A percentile compares a stretch with the other conserved stretches of the same genome.
Conservation (phyloP, 2,888 invertebrate genomes). For the Oscheius sp. region DNA sequence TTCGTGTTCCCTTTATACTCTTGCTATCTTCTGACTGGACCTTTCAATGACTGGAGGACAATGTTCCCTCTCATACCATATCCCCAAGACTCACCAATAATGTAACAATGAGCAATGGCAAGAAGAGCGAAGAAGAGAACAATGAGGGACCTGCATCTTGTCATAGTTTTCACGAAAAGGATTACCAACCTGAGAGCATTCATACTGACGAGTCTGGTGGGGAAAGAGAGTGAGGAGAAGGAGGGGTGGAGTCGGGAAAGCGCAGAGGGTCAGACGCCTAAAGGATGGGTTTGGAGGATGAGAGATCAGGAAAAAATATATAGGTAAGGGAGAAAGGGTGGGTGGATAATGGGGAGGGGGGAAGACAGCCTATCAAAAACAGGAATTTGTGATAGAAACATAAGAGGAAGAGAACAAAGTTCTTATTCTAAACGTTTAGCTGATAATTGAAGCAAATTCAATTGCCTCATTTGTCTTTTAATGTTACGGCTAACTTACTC, state of each 20-base stretch:
- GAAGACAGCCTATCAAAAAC: too few relatives aligned
- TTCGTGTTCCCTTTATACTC: too few relatives aligned
- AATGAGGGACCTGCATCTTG: constrained; percentile 9
- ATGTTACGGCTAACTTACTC: too few relatives aligned
- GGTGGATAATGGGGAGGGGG: background rate
- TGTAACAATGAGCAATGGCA: constrained; percentile 24
- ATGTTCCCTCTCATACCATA: too few relatives aligned
- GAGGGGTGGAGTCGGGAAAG: constrained; percentile 18
- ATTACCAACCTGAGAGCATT: constrained; percentile 27
- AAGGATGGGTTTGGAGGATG: constrained; percentile 8
- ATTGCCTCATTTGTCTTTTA: too few relatives aligned
- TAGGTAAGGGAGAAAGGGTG: background rate
- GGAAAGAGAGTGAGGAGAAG: background rate
- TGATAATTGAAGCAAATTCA: too few relatives aligned
- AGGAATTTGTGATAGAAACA: background rate
- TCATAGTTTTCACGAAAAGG: background rate
- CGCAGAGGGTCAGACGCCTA: background rate
- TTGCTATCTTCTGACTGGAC: too few relatives aligned
- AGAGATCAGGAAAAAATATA: background rate
- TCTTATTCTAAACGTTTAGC: background rate
- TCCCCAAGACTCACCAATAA: constrained; percentile 28
- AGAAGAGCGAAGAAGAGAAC: constrained; percentile 26
- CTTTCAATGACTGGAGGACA: too few relatives aligned
- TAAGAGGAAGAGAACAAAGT: constrained; percentile 2
- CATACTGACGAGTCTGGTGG: constrained; percentile 18